These are phyloP conservation scores for Alentia gelatinosa DNA, from an alignment of 2,888 invertebrate genomes.

Conservation along the genomic window DNA sequence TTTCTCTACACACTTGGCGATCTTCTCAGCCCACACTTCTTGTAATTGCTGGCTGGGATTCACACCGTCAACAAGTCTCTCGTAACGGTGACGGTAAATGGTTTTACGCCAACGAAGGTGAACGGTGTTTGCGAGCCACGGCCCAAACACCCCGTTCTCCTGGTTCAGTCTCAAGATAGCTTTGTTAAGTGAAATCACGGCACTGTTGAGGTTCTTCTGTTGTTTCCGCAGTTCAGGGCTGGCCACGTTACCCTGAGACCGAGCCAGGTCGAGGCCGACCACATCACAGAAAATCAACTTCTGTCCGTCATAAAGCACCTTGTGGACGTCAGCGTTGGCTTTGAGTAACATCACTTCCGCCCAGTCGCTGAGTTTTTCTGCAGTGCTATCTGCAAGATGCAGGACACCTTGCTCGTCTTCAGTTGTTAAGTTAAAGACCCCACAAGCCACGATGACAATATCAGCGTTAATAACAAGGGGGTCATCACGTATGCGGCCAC, in stretches of 20 bases:
- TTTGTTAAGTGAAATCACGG: not conserved
- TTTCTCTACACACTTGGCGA: too few relatives aligned
- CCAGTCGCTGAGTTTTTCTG: not conserved
- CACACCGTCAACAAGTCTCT: too few relatives aligned
- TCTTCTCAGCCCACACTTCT: too few relatives aligned
- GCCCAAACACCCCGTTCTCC: not conserved
- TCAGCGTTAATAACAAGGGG: not conserved
- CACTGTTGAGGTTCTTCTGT: not conserved
- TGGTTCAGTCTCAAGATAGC: not conserved
- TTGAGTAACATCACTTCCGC: not conserved
- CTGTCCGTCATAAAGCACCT: not conserved
- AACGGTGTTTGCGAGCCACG: too few relatives aligned
- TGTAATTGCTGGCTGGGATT: too few relatives aligned
- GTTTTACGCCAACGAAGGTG: too few relatives aligned
- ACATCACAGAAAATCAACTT: not conserved
- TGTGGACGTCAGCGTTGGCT: not conserved
- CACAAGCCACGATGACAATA: not conserved
- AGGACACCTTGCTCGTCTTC: not conserved
- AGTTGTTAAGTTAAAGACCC: not conserved
- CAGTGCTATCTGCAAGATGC: not conserved
- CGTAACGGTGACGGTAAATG: too few relatives aligned
- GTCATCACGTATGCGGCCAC: not conserved
- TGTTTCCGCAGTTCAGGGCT: not conserved
- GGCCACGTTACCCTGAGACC: not conserved
- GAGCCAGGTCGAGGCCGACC: not conserved